A percentile compares a stretch with the other conserved stretches of the same genome.
Evolutionary conservation across 1,140 invertebrate genomes (phyloP).

Genomic region (Schmidtea mediterranea): DNA sequence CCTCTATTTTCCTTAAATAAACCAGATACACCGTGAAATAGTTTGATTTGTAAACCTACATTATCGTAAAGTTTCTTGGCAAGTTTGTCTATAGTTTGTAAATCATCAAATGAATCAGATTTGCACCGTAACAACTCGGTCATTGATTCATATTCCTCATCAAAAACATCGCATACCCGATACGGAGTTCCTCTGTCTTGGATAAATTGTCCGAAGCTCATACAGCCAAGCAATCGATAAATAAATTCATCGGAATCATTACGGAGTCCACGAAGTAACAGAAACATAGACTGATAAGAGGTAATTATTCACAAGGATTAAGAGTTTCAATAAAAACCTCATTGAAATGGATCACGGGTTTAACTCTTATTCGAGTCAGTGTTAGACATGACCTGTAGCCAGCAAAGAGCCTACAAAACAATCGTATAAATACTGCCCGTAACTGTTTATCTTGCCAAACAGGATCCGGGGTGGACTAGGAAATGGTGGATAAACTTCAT

Average conservation of each 20-base stretch:
- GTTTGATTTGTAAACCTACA: no score
- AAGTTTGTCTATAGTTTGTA: slow-evolving; percentile 8
- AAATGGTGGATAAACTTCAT: slow-evolving; percentile 54
- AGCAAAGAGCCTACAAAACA: slow-evolving; percentile 68
- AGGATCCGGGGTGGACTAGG: slow-evolving; percentile 20
- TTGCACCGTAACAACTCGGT: slow-evolving; percentile 1
- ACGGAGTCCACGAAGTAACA: slow-evolving; percentile 55
- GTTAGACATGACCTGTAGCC: slow-evolving; percentile 79
- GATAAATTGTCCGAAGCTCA: slow-evolving; percentile 83
- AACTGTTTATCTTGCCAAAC: slow-evolving; percentile 57
- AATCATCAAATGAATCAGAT: not conserved
- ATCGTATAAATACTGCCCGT: slow-evolving; percentile 68
- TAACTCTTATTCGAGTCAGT: slow-evolving; percentile 72
- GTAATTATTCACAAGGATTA: no score
- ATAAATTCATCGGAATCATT: slow-evolving; percentile 33
- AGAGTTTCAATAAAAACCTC: slow-evolving; percentile 36
- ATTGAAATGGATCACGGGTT: slow-evolving; percentile 83
- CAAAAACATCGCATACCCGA: slow-evolving; percentile 79
- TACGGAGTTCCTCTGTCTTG: slow-evolving; percentile 75
- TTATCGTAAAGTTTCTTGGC: slow-evolving; percentile 21
- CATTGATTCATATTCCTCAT: slow-evolving; percentile 39
- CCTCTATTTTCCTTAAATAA: slow-evolving; percentile 3
- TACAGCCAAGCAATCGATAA: slow-evolving; percentile 59
- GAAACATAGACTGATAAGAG: slow-evolving; percentile 63
- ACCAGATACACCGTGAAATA: no score